Evolutionary conservation across 2,888 invertebrate species (phyloP), one percentile per base, ranked within the genome.

Genomic region (Antheraea yamamai): DNA sequence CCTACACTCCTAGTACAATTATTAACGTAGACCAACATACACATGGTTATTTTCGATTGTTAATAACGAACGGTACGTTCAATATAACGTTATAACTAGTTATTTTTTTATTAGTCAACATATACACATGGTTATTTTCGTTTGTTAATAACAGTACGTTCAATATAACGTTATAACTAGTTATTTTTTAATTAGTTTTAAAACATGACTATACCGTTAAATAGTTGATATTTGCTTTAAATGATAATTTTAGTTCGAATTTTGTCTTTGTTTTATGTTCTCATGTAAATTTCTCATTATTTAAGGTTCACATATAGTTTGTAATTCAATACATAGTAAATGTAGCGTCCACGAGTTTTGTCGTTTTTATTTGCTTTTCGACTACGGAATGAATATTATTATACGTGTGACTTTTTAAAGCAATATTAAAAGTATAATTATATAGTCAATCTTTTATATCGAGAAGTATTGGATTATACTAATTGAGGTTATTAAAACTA

Each of bases 281-380:
- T 12, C 73, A 75, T 73, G 74, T 78, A 78, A 78, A 79, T 80
- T 78, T 84, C 84, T 87, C 87, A 85, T 77, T 85, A 85, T 74
- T 73, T 87, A 87, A 87, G 88, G 84, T 85, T 76, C 81, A 87
- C 84, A 85, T 39, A 79, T 85, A 84, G 84, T 61, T 47, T 73
- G 71, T 84, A 81, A 81, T 81, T 82, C 84, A 86, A 84, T 85
- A 76, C 75, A 7, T 39, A 18, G n/a, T 8, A 39, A 14, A 39
- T 70, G 39, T 76, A 74, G 75, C 75, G 78, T 79, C 77, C 81
- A 79, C 82, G 79, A 68, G 75, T 77, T 75, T 78, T 72, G 47
- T 71, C 39, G 74, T 73, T 47, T 73, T 70, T 73, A 55, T 76
- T 76, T 73, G 20, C 71, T 23, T 68, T 68, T 51, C 71, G 30